Percentiles rank a stretch among this genome's conserved stretches.
Conservation (phyloP, 2,113 vertebrate genomes). For the Oreochromis aureus region DNA sequence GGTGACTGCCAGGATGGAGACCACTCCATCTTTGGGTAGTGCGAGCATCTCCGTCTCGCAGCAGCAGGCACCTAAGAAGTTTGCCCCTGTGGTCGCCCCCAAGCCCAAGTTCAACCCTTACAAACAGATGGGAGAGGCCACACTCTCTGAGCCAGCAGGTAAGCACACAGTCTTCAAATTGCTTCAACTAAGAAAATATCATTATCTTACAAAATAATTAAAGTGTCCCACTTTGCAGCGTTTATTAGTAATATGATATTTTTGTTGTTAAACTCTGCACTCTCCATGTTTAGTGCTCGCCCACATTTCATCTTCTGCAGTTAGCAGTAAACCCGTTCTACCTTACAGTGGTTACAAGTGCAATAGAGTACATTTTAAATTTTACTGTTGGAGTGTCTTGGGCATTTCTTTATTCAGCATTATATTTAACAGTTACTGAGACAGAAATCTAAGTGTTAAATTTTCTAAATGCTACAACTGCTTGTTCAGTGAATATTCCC, state of each 20-base stretch:
- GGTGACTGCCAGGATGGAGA: constrained; percentile 92
- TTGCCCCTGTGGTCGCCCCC: constrained; percentile 91
- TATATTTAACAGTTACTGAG: neutral
- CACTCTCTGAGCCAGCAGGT: constrained; percentile 60
- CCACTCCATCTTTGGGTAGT: constrained; percentile 86
- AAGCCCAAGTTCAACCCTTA: constrained; percentile 97
- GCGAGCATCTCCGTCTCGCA: constrained; percentile 92
- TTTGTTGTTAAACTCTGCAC: neutral
- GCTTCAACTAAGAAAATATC: neutral
- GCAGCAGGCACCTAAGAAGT: constrained; percentile 92
- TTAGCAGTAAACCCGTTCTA: neutral
- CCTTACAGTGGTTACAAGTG: neutral
- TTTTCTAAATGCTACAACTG: neutral
- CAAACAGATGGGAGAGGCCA: constrained; percentile 62
- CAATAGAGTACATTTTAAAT: neutral
- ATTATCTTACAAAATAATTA: neutral
- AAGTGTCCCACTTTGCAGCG: neutral
- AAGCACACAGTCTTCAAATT: neutral
- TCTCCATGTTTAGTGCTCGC: neutral
- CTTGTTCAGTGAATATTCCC: neutral
- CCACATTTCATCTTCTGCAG: neutral
- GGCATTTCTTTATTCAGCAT: neutral
- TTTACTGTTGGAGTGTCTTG: neutral
- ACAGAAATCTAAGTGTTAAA: neutral
- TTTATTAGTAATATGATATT: neutral